phyloP scores from a whole-genome alignment of 1,140 invertebrate species.

The Drosophila kikkawai region DNA sequence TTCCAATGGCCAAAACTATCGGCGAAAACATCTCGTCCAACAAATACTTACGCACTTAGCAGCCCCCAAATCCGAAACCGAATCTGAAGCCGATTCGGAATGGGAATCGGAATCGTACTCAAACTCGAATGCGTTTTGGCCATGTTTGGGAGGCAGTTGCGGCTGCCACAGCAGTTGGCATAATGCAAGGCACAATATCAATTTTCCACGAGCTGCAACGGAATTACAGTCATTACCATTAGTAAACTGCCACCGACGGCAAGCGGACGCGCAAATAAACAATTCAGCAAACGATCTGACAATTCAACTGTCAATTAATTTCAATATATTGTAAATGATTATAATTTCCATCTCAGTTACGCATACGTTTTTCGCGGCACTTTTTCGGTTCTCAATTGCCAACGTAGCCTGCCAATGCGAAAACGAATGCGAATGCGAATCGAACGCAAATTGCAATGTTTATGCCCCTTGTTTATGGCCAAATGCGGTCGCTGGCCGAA shows the following conservation, averaged over 20 bases:
- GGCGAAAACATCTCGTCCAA: constrained; percentile 54
- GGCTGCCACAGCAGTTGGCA: constrained; percentile 75
- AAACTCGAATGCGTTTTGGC: constrained; percentile 43
- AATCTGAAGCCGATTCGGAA: constrained; percentile 32
- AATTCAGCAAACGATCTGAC: constrained; percentile 80
- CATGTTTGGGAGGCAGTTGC: constrained; percentile 63
- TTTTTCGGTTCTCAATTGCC: constrained; percentile 40
- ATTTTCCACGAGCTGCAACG: constrained; percentile 71
- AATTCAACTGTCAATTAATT: constrained; percentile 83
- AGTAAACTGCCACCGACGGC: constrained; percentile 75
- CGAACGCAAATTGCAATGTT: constrained; percentile 79
- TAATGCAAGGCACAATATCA: constrained; percentile 74
- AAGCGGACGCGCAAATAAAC: constrained; percentile 62
- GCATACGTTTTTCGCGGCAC: constrained; percentile 22
- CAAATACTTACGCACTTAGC: constrained; percentile 55
- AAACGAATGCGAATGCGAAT: constrained; percentile 53
- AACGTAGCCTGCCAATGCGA: constrained; percentile 17
- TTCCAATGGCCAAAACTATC: constrained; percentile 48
- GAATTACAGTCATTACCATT: constrained; percentile 84
- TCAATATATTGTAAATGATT: constrained; percentile 83
- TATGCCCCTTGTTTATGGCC: constrained; percentile 78
- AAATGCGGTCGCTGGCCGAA: constrained; percentile 62
- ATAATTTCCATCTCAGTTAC: constrained; percentile 66
- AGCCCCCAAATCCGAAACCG: constrained; percentile 22
- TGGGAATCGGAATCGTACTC: constrained; percentile 26